phyloP scores from a whole-genome alignment of 1,140 invertebrate species.

The Lanistes nyassanus region DNA sequence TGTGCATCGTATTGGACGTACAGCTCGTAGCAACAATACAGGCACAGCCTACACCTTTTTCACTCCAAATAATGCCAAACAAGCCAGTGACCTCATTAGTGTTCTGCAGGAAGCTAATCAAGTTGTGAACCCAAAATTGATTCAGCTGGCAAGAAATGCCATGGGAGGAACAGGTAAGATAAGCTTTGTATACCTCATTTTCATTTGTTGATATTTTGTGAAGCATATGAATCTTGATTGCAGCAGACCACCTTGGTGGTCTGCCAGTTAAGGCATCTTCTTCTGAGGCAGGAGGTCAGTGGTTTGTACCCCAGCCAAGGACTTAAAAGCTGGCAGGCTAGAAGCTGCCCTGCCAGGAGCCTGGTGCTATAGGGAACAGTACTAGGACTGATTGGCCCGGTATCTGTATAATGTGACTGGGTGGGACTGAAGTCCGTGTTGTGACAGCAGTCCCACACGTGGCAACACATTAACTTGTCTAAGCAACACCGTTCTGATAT shows the following conservation, averaged over 20 bases:
- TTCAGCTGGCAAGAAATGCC: conserved; percentile 53
- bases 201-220: background rate
- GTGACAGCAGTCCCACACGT: too few relatives aligned
- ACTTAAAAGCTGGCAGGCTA: background rate
- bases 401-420: too few relatives aligned
- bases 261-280: too few relatives aligned
- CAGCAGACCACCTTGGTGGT: background rate
- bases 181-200: background rate
- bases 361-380: too few relatives aligned
- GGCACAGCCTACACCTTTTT: conserved; percentile 99
- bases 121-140: conserved; percentile 72
- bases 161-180: conserved; percentile 33
- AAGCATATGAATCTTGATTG: background rate
- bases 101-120: conserved; percentile 95
- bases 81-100: conserved; percentile 90
- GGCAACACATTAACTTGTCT: too few relatives aligned
- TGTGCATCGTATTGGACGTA: conserved; percentile 98
- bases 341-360: too few relatives aligned
- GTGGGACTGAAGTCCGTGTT: too few relatives aligned
- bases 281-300: background rate
- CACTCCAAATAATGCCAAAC: conserved; percentile 87
- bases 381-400: too few relatives aligned
- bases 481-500: too few relatives aligned
- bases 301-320: background rate
- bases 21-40: conserved; percentile 88